A percentile compares a stretch with the other conserved stretches of the same genome.
Conservation (phyloP, 2,797 vertebrate species). For the Phataginus tricuspis region DNA sequence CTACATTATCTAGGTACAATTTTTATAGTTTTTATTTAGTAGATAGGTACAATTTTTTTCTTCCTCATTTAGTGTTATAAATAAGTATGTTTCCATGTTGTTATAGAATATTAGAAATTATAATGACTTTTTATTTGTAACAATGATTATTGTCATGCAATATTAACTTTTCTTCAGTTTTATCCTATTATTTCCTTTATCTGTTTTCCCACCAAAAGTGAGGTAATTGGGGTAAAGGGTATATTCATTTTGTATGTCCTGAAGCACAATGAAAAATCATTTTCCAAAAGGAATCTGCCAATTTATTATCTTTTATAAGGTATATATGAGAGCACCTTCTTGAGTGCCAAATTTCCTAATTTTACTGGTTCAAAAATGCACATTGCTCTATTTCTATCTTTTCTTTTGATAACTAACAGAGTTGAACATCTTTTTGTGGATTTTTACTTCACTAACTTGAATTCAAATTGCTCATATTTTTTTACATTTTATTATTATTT, state of each 20-base stretch:
- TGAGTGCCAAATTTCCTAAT: neutral
- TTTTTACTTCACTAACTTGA: neutral
- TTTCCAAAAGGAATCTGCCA: neutral
- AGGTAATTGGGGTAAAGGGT: neutral
- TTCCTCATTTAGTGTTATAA: neutral
- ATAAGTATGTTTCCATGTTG: neutral
- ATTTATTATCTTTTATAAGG: neutral
- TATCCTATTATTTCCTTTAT: neutral
- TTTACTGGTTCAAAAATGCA: neutral
- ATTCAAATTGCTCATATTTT: neutral
- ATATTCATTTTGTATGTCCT: neutral
- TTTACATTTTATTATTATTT: neutral
- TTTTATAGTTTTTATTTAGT: slow-evolving; percentile 17
- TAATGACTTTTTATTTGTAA: neutral
- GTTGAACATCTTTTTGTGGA: neutral
- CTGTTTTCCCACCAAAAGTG: neutral
- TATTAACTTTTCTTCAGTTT: neutral
- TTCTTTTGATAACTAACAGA: neutral
- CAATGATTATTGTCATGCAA: neutral
- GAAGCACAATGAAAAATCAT: slow-evolving; percentile 3
- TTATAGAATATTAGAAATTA: neutral
- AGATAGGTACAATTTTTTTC: neutral
- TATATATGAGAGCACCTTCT: neutral
- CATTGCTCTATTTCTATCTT: neutral
- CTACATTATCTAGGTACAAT: neutral